Conservation (phyloP, 2,113 vertebrate species). For the Vireo altiloquus region DNA sequence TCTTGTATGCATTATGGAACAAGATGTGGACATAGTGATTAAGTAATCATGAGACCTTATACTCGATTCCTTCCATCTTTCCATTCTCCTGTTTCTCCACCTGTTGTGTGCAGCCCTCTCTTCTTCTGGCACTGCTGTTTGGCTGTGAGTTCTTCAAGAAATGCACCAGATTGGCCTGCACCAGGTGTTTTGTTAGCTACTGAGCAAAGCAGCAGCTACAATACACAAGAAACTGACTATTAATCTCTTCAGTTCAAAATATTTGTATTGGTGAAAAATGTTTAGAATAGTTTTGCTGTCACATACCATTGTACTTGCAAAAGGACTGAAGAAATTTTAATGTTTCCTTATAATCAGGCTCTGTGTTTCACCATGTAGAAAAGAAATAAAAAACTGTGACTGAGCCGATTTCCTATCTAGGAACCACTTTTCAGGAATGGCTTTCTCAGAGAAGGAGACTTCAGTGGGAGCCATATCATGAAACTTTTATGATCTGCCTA, state of each 20-base stretch:
- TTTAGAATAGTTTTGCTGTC: background rate
- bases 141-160: background rate
- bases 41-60: slow-evolving; percentile 54
- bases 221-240: background rate
- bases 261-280: background rate
- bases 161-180: background rate
- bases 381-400: background rate
- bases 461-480: background rate
- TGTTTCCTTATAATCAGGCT: background rate
- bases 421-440: background rate
- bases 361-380: background rate
- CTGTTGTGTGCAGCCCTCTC: background rate
- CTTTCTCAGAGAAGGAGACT: background rate
- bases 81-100: slow-evolving; percentile 54
- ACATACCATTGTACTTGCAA: background rate
- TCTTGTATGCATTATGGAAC: slow-evolving; percentile 49
- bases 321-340: background rate
- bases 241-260: background rate
- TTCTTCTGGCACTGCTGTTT: background rate
- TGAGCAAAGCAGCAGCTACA: background rate
- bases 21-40: slow-evolving; percentile 30
- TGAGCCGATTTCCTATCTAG: background rate
- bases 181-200: background rate
- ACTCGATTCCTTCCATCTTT: slow-evolving; percentile 46
- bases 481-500: background rate